Evolutionary conservation across 1,140 invertebrate species (phyloP).

Genomic region (Plectus sambesii): DNA sequence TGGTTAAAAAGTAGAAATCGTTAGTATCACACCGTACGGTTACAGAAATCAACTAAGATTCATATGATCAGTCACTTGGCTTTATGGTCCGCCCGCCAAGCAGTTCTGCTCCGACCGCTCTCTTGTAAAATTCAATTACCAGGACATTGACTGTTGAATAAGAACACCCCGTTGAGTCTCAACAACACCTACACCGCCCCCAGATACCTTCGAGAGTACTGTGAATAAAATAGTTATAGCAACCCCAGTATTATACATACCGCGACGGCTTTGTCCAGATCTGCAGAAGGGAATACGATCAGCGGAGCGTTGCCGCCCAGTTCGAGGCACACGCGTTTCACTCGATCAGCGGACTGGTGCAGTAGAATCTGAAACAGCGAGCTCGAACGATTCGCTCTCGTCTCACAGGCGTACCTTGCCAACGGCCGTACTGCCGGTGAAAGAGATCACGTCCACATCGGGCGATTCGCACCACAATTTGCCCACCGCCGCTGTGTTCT

Average conservation of each 20-base stretch:
- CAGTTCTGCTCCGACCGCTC: too few relatives aligned
- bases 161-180: too few relatives aligned
- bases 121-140: too few relatives aligned
- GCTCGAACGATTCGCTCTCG: not conserved
- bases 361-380: slow-evolving; percentile 60
- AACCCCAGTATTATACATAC: slow-evolving; percentile 15
- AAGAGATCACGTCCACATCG: slow-evolving; percentile 75
- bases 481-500: slow-evolving; percentile 67
- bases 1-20: too few relatives aligned
- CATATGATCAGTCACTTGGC: too few relatives aligned
- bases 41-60: too few relatives aligned
- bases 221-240: not conserved
- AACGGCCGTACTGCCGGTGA: slow-evolving; percentile 60
- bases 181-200: too few relatives aligned
- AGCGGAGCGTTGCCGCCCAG: slow-evolving; percentile 96
- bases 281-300: slow-evolving; percentile 84
- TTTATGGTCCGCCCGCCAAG: too few relatives aligned
- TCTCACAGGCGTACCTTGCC: slow-evolving; percentile 47
- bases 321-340: slow-evolving; percentile 81
- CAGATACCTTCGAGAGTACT: too few relatives aligned
- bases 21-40: too few relatives aligned
- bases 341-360: slow-evolving; percentile 65
- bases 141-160: too few relatives aligned
- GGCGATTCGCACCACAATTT: slow-evolving; percentile 72
- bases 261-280: slow-evolving; percentile 70